Base-by-base conservation (phyloP, 2,888 invertebrate species). In the Axea sp. region DNA sequence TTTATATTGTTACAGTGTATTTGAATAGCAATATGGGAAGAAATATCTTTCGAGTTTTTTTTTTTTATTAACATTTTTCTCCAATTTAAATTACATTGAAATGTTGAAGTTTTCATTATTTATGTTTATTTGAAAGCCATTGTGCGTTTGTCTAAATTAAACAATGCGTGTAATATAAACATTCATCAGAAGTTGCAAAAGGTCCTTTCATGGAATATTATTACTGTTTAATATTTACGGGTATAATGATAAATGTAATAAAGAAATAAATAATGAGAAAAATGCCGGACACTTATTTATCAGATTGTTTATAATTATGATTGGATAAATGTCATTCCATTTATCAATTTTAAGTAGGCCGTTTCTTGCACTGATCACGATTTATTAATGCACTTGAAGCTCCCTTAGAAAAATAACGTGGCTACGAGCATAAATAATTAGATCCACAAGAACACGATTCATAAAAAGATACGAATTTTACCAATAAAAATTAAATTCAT, bases 251-350 rank as follows among this genome's bases (percentile, higher is more conserved):
- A 59, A 47, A 41, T 30, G 19, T 57, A 49, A 49, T 41, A 28
- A 9, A 67, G 49, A 67, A 59, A 60, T 69, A 59, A 59, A 68
- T 19, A 59, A 43, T 55, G 28, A n/a, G 53, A 51, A 53, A 53
- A 39, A 8, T 17, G 5, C 0, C 9, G 3, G 28, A 24, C 2
- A 24, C 8, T 12, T 45, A 45, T 45, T 69, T 59, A 69, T 69
- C 60, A 28, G 68, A 69, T 69, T 24, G 49, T 43, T 60, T 8
- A 17, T 53, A 69, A 69, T 69, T 68, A 68, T 68, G 59, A 68
- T 55, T 43, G 35, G 59, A 68, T 68, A 60, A 69, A 69, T 69
- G 69, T 69, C 69, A 69, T 60, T 69, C 45, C 30, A 31, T 60
- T 60, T 69, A 69, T 60, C 33, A 19, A 37, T 28, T 31, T 59